Percentiles rank a stretch among this genome's conserved stretches.
These are phyloP conservation scores for Thamnophis elegans DNA, from an alignment of 2,797 vertebrate species.

Conservation along the genomic window DNA sequence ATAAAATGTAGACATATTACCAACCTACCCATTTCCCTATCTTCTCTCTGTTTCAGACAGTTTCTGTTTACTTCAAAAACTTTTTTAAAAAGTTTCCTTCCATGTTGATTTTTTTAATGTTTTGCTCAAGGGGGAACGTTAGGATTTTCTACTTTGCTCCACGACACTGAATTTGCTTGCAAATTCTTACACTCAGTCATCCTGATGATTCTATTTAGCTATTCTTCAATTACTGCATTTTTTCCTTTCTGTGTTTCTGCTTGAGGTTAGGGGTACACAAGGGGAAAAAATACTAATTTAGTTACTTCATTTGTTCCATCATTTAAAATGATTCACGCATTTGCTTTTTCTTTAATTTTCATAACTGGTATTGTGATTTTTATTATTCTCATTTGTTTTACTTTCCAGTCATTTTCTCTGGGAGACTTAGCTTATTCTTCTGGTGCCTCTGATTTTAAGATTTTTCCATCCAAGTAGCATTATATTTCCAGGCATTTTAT, in stretches of 20 bases:
- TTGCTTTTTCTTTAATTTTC: neutral
- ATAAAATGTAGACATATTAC: neutral
- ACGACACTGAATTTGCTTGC: neutral
- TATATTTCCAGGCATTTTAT: neutral
- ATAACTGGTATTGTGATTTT: neutral
- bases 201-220: neutral
- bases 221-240: neutral
- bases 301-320: neutral
- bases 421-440: neutral
- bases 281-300: neutral
- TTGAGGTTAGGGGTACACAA: neutral
- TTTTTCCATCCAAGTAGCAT: neutral
- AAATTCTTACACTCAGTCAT: neutral
- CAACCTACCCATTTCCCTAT: neutral
- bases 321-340: neutral
- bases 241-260: neutral
- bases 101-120: neutral
- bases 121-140: neutral
- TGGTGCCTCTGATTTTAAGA: neutral
- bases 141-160: neutral
- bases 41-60: neutral
- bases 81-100: neutral
- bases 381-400: neutral
- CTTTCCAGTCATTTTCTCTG: neutral
- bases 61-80: neutral